A percentile compares a stretch with the other conserved stretches of the same genome.
Conservation (phyloP, 2,888 invertebrate genomes). For the Coronaproctus castanopsis region DNA sequence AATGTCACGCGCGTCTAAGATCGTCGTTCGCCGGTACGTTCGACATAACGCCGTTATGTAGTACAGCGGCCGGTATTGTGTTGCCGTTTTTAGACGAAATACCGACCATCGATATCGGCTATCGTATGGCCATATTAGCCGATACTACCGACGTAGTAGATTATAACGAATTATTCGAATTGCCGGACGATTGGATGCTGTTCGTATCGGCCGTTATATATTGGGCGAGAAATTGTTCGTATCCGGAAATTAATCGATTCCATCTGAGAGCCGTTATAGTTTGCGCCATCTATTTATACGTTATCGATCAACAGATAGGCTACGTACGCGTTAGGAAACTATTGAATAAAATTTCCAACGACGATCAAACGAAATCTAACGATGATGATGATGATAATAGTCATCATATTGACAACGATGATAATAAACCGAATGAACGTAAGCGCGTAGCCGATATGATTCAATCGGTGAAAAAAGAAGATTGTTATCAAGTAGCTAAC, state of each 20-base stretch:
- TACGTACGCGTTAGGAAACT: neutral
- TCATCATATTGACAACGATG: conserved; percentile 14
- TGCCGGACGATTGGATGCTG: conserved; percentile 38
- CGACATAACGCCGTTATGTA: neutral
- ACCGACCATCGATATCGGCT: neutral
- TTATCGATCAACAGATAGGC: conserved; percentile 9
- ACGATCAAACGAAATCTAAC: neutral
- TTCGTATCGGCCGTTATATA: conserved; percentile 37
- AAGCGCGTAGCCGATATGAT: conserved; percentile 29
- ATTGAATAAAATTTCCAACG: neutral
- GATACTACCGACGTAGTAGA: neutral
- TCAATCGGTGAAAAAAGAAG: conserved; percentile 33
- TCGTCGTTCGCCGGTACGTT: conserved; percentile 1
- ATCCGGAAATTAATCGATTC: conserved; percentile 26
- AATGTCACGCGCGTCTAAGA: conserved; percentile 7
- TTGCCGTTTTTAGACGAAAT: conserved; percentile 2
- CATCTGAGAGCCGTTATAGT: conserved; percentile 38
- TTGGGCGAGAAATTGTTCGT: conserved; percentile 31
- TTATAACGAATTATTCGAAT: conserved; percentile 24
- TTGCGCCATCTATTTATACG: conserved; percentile 28
- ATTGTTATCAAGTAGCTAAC: conserved; percentile 37
- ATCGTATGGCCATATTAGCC: neutral
- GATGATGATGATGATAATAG: neutral
- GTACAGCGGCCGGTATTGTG: neutral
- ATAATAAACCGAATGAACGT: conserved; percentile 11